These are phyloP conservation scores for Pongo abelii DNA, from an alignment of 2,113 vertebrate genomes.

Conservation along the genomic window DNA sequence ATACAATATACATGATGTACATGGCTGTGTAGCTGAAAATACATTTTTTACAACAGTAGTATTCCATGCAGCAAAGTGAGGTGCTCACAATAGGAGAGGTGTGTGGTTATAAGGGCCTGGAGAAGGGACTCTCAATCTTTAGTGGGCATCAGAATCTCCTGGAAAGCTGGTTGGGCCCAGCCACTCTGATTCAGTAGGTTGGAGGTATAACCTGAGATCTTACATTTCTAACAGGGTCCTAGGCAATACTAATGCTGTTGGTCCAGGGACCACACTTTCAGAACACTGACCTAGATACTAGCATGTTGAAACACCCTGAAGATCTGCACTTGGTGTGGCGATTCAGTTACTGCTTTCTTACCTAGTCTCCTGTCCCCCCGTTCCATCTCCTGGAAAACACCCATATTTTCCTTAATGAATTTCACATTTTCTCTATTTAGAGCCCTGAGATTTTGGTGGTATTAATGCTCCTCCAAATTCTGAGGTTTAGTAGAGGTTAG, in stretches of 20 bases:
- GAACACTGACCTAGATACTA: neutral
- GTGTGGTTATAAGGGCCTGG: neutral
- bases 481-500: neutral
- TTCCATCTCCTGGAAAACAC: neutral
- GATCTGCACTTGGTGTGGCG: neutral
- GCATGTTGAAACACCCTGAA: neutral
- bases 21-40: neutral
- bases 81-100: neutral
- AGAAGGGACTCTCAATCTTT: neutral
- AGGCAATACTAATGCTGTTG: neutral
- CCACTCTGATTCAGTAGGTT: neutral
- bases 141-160: neutral
- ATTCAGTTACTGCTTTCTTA: neutral
- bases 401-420: neutral
- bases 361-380: rapidly evolving
- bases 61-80: neutral
- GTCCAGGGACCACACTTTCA: too few species aligned
- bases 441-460: neutral
- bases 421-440: neutral
- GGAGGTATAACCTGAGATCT: neutral
- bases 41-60: neutral
- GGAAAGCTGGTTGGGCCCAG: too few species aligned
- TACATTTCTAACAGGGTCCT: neutral
- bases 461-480: neutral
- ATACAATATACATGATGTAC: neutral